A percentile compares a stretch with the other conserved stretches of the same genome.
Evolutionary conservation across 2,113 vertebrate genomes (phyloP).

Genomic region (Naja naja): DNA sequence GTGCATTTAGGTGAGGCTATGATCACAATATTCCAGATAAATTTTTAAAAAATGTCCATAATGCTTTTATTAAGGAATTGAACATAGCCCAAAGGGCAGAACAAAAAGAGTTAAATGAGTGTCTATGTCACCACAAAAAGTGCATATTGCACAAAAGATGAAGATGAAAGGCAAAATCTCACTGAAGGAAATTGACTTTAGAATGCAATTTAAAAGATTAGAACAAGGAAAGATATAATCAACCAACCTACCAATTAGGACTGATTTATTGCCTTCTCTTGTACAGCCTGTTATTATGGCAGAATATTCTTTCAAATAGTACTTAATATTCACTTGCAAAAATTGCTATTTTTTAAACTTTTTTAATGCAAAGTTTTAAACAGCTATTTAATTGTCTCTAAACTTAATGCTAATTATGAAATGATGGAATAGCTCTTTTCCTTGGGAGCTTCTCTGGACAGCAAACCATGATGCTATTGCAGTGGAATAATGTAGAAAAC

Average conservation of each 20-base stretch:
- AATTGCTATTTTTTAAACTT: constrained; percentile 30
- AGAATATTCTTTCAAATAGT: constrained; percentile 44
- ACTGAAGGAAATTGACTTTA: constrained; percentile 38
- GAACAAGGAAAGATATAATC: constrained; percentile 45
- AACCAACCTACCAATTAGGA: constrained; percentile 51
- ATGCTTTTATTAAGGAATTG: background rate
- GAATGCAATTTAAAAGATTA: constrained; percentile 46
- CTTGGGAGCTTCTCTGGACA: background rate
- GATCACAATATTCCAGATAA: constrained; percentile 37
- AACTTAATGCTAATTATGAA: background rate
- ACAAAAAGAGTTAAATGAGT: constrained; percentile 25
- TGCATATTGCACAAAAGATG: constrained; percentile 2
- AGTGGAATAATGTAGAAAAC: background rate
- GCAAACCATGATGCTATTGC: background rate
- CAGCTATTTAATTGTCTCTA: constrained; percentile 45
- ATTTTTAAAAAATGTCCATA: background rate
- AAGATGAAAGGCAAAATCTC: constrained; percentile 37
- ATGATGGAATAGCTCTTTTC: background rate
- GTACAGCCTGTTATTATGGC: constrained; percentile 48
- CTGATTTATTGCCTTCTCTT: constrained; percentile 56
- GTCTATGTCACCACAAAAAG: background rate
- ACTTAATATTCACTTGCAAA: constrained; percentile 24
- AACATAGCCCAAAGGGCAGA: background rate
- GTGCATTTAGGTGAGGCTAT: background rate
- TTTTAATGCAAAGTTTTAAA: constrained; percentile 36